Evolutionary conservation across 1,140 invertebrate genomes (phyloP).

Genomic region (Zophobas atratus): DNA sequence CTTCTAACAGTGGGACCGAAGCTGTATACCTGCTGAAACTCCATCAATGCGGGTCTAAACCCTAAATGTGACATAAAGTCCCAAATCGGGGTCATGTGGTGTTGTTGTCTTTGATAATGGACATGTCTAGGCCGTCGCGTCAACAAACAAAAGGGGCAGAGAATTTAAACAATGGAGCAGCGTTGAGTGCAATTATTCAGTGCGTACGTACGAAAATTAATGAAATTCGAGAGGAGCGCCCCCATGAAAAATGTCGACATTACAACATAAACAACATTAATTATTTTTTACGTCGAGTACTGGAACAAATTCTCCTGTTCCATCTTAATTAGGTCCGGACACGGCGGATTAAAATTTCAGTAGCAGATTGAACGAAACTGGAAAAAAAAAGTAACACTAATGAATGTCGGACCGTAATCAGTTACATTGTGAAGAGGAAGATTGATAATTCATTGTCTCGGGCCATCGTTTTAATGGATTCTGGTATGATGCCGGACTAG

Average conservation of each 20-base stretch:
- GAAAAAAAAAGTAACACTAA: conserved; percentile 50
- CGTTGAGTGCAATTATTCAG: conserved; percentile 15
- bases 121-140: conserved; percentile 8
- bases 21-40: neutral
- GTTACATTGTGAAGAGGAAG: conserved; percentile 39
- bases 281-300: conserved; percentile 50
- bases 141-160: conserved; percentile 34
- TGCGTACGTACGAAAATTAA: conserved; percentile 28
- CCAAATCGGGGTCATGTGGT: conserved; percentile 17
- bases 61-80: conserved; percentile 13
- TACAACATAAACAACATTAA: conserved; percentile 47
- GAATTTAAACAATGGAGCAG: conserved; percentile 12
- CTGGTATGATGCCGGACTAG: conserved; percentile 35
- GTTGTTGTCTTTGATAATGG: conserved; percentile 24
- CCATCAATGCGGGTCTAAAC: neutral
- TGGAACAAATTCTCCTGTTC: conserved; percentile 50
- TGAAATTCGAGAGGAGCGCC: conserved; percentile 23
- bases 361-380: conserved; percentile 52
- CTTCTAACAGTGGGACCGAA: neutral
- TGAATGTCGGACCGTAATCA: conserved; percentile 48
- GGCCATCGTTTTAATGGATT: conserved; percentile 36
- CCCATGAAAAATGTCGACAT: conserved; percentile 12
- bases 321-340: conserved; percentile 52
- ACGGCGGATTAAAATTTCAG: conserved; percentile 53
- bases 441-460: conserved; percentile 42